Evolutionary conservation across 2,888 invertebrate genomes (phyloP).

Genomic region (Scaptodrosophila latifasciaeformis): DNA sequence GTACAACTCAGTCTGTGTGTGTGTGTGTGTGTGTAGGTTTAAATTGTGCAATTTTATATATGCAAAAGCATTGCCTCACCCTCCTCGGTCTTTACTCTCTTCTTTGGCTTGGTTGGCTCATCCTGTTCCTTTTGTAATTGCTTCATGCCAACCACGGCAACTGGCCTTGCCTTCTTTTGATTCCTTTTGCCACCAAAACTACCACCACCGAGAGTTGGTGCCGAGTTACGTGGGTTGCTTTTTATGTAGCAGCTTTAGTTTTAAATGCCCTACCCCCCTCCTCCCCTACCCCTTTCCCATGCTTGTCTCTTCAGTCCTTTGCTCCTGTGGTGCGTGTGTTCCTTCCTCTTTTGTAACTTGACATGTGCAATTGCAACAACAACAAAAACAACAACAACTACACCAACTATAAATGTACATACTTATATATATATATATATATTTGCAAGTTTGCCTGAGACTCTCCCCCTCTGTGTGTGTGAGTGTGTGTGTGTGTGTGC

Average conservation of each 20-base stretch:
- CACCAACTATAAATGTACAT: slow-evolving; percentile 12
- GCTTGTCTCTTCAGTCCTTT: no score
- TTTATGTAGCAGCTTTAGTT: slow-evolving; percentile 29
- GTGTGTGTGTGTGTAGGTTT: slow-evolving; percentile 29
- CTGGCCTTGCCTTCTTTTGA: not conserved
- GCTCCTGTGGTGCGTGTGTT: slow-evolving; percentile 4
- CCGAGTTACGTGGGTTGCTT: slow-evolving; percentile 34
- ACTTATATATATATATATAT: no score
- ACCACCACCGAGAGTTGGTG: not conserved
- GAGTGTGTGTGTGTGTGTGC: no score
- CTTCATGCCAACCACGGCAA: slow-evolving; percentile 42
- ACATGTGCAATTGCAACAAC: slow-evolving; percentile 39
- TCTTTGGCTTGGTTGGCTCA: no score
- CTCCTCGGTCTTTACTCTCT: slow-evolving; percentile 7
- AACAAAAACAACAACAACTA: slow-evolving; percentile 13
- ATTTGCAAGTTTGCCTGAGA: slow-evolving; percentile 22
- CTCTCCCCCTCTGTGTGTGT: no score
- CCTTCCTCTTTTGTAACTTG: slow-evolving; percentile 21
- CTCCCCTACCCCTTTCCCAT: no score
- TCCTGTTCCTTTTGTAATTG: slow-evolving; percentile 49
- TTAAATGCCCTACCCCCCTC: slow-evolving; percentile 31
- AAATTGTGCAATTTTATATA: slow-evolving; percentile 68
- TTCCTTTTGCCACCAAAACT: not conserved
- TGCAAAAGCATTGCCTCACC: slow-evolving; percentile 25
- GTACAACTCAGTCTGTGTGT: slow-evolving; percentile 33